Conservation (phyloP, 2,888 invertebrate species). For the Alviniconcha strummeri region DNA sequence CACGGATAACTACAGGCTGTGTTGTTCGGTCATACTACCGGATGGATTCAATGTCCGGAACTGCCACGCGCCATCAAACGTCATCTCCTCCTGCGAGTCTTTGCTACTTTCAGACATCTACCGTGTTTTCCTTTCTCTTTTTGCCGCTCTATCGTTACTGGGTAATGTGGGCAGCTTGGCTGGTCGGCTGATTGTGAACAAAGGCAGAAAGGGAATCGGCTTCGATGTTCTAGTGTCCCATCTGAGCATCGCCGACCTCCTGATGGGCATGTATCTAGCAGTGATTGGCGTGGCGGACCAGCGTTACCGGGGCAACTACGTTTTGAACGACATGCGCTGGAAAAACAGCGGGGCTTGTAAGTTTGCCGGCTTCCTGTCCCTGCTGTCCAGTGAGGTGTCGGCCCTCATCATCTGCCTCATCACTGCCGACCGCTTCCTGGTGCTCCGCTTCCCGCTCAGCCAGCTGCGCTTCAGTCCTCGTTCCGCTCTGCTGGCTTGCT, state of each 20-base stretch:
- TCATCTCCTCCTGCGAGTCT: slow-evolving; percentile 27
- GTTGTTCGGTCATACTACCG: neutral
- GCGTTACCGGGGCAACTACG: slow-evolving; percentile 48
- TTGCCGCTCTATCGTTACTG: neutral
- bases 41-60: neutral
- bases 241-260: slow-evolving; percentile 31
- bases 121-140: slow-evolving; percentile 9
- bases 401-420: slow-evolving; percentile 79
- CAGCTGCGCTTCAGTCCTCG: slow-evolving; percentile 49
- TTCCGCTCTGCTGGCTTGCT: slow-evolving; percentile 50
- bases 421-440: slow-evolving; percentile 79
- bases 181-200: neutral
- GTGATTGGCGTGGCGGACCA: slow-evolving; percentile 50
- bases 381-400: slow-evolving; percentile 78
- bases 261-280: too few species aligned
- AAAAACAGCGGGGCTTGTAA: slow-evolving; percentile 47
- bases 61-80: slow-evolving; percentile 23
- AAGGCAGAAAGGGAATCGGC: neutral
- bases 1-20: slow-evolving; percentile 25
- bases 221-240: slow-evolving; percentile 31
- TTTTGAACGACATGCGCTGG: slow-evolving; percentile 53
- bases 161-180: slow-evolving; percentile 19
- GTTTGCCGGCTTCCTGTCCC: slow-evolving; percentile 50
- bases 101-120: neutral
- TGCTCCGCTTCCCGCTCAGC: slow-evolving; percentile 78